Evolutionary conservation across 2,797 vertebrate genomes (phyloP).

Genomic region (Zalophus californianus): DNA sequence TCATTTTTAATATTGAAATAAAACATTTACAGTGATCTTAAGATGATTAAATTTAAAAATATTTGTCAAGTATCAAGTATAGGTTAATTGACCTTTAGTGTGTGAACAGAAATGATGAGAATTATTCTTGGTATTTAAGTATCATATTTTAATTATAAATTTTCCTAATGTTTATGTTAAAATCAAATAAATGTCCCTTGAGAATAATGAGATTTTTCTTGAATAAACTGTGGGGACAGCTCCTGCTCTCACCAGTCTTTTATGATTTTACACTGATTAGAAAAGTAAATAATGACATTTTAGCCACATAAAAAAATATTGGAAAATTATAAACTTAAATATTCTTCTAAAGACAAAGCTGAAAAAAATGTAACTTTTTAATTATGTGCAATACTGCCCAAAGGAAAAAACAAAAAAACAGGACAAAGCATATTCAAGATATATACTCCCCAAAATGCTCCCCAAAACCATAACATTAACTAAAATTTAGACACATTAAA

Average conservation of each 20-base stretch:
- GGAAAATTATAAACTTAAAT: background rate
- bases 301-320: background rate
- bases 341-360: background rate
- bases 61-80: conserved; percentile 1
- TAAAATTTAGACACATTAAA: background rate
- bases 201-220: conserved; percentile 1
- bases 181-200: background rate
- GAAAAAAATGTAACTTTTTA: background rate
- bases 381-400: background rate
- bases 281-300: conserved; percentile 27
- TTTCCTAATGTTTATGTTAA: background rate
- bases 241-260: background rate
- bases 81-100: background rate
- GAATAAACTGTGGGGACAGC: background rate
- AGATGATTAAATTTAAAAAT: conserved; percentile 3
- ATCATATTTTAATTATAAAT: background rate
- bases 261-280: background rate
- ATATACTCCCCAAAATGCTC: background rate
- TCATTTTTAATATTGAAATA: background rate
- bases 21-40: background rate
- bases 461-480: background rate
- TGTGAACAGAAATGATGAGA: background rate
- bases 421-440: background rate
- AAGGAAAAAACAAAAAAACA: background rate
- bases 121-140: background rate